Percentiles rank a stretch among this genome's conserved stretches.
phyloP scores from a whole-genome alignment of 2,888 invertebrate genomes.

The Erpobdella octoculata region DNA sequence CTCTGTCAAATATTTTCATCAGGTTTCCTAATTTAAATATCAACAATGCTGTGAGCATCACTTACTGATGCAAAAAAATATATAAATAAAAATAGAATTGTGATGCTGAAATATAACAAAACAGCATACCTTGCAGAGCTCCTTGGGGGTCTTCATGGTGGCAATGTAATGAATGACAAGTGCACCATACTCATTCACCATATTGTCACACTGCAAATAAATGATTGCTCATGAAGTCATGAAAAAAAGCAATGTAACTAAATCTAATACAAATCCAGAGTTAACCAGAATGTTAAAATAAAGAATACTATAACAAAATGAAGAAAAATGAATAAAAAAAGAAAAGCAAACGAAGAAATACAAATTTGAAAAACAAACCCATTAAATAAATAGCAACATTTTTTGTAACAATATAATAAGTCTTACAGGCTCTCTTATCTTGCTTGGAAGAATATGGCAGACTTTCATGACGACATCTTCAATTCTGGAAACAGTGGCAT shows the following conservation, averaged over 20 bases:
- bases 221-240: background rate
- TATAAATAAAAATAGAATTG: background rate
- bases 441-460: slow-evolving; percentile 63
- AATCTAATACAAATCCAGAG: background rate
- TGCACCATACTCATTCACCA: background rate
- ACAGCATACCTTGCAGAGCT: slow-evolving; percentile 5
- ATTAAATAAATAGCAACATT: background rate
- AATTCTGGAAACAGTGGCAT: slow-evolving; percentile 62
- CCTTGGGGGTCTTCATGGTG: background rate
- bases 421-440: background rate
- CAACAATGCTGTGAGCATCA: no score
- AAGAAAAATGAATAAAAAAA: no score
- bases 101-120: background rate
- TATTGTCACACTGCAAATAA: slow-evolving; percentile 13
- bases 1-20: no score
- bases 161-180: slow-evolving; percentile 15
- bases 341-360: no score
- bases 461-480: slow-evolving; percentile 63
- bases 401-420: background rate
- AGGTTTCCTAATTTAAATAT: no score
- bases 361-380: background rate
- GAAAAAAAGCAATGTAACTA: background rate
- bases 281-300: no score
- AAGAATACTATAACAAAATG: no score
- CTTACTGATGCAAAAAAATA: background rate